Evolutionary conservation across 2,113 vertebrate genomes (phyloP).

Genomic region (Balaeniceps rex): DNA sequence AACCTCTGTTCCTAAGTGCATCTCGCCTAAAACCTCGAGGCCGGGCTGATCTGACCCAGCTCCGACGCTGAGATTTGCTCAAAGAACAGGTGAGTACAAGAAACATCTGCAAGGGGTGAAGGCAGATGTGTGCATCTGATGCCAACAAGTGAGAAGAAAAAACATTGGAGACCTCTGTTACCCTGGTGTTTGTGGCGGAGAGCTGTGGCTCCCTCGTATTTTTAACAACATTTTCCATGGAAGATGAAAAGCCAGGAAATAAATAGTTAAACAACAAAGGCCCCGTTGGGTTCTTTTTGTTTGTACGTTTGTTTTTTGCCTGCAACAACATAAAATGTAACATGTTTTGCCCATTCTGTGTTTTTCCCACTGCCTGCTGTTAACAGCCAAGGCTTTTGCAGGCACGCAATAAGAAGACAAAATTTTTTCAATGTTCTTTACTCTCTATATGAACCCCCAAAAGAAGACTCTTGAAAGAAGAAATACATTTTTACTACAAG

Average conservation of each 20-base stretch:
- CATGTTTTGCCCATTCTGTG: not conserved
- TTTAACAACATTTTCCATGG: not conserved
- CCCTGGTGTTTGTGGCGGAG: not conserved
- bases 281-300: rapidly evolving
- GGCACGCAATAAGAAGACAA: not conserved
- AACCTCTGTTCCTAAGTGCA: not conserved
- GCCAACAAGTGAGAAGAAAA: not conserved
- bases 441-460: not conserved
- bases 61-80: not conserved
- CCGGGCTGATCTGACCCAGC: not conserved
- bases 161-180: rapidly evolving
- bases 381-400: not conserved
- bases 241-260: not conserved
- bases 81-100: not conserved
- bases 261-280: not conserved
- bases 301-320: not conserved
- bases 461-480: not conserved
- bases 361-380: not conserved
- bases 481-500: not conserved
- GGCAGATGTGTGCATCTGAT: not conserved
- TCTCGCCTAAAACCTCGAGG: not conserved
- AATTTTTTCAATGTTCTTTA: not conserved
- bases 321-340: not conserved
- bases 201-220: not conserved
- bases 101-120: not conserved